phyloP scores from a whole-genome alignment of 1,140 invertebrate species.

The Mycetomoellerius zeteki region DNA sequence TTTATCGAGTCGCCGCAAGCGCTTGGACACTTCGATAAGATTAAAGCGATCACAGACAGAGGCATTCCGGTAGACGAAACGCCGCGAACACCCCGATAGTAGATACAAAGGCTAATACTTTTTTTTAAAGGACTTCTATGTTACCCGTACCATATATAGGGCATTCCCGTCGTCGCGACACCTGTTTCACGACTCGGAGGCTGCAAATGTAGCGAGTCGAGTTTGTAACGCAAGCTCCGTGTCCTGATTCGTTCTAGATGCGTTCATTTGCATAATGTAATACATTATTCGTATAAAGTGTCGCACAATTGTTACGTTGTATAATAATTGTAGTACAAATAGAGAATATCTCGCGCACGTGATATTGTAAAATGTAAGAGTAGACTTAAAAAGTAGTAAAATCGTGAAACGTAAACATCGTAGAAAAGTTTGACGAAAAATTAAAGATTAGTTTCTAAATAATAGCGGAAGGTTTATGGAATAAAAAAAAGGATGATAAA shows the following conservation, averaged over 20 bases:
- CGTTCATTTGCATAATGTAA: constrained; percentile 65
- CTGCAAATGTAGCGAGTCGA: constrained; percentile 77
- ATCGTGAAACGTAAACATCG: constrained; percentile 64
- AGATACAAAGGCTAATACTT: constrained; percentile 78
- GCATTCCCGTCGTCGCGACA: constrained; percentile 68
- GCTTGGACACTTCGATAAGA: constrained; percentile 81
- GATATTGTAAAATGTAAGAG: constrained; percentile 70
- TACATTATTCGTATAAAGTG: constrained; percentile 61
- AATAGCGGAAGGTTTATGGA: background rate
- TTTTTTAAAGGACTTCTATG: constrained; percentile 67
- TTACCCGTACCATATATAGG: constrained; percentile 67
- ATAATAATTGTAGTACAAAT: constrained; percentile 67
- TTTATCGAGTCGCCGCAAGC: constrained; percentile 71
- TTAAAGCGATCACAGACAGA: constrained; percentile 84
- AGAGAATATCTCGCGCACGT: constrained; percentile 51
- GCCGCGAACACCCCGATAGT: constrained; percentile 72
- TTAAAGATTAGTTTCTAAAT: background rate
- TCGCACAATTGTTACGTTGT: constrained; percentile 61
- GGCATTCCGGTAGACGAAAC: constrained; percentile 75
- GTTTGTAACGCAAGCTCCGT: constrained; percentile 78
- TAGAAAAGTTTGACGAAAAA: constrained; percentile 50
- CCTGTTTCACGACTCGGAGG: constrained; percentile 71
- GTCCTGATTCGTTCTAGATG: constrained; percentile 67
- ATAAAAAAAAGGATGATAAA: constrained; percentile 36
- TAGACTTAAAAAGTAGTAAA: constrained; percentile 59